These are phyloP conservation scores for Popillia japonica DNA, from an alignment of 1,140 invertebrate species.

Conservation along the genomic window DNA sequence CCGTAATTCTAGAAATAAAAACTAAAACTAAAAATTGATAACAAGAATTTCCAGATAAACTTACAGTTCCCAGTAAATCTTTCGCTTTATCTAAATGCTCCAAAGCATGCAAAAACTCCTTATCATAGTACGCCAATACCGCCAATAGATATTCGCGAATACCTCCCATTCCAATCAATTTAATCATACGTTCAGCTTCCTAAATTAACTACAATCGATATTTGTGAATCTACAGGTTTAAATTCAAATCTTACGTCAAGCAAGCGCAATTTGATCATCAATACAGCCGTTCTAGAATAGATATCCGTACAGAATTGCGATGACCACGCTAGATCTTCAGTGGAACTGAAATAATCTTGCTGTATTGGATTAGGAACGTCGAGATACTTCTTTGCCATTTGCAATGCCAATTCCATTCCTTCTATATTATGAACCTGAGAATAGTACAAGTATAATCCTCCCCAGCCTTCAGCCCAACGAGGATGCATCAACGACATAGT, in stretches of 20 bases:
- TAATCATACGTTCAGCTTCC: slow-evolving; percentile 52
- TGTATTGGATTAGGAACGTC: slow-evolving; percentile 21
- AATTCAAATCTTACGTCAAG: slow-evolving; percentile 43
- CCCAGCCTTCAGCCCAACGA: slow-evolving; percentile 54
- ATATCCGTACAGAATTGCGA: slow-evolving; percentile 46
- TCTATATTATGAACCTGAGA: slow-evolving; percentile 47
- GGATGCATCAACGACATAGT: slow-evolving; percentile 46
- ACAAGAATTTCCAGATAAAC: no score
- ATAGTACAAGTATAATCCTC: slow-evolving; percentile 51
- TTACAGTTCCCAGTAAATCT: slow-evolving; percentile 48
- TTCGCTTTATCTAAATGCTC: slow-evolving; percentile 51
- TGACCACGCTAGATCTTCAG: slow-evolving; percentile 53
- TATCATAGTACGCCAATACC: slow-evolving; percentile 49
- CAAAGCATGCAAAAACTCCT: slow-evolving; percentile 52
- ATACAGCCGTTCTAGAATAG: slow-evolving; percentile 50
- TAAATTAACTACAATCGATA: slow-evolving; percentile 30
- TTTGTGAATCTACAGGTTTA: background rate
- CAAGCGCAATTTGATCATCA: slow-evolving; percentile 53
- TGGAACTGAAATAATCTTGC: slow-evolving; percentile 46
- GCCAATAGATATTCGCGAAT: slow-evolving; percentile 54
- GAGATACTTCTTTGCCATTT: slow-evolving; percentile 52
- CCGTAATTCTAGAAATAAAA: slow-evolving; percentile 52
- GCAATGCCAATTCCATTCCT: slow-evolving; percentile 50
- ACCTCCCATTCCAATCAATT: slow-evolving; percentile 44
- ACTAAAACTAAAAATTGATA: no score